Conservation (phyloP, 37 sponge, comb jelly and placozoan species). For the Beroe forskalii region DNA sequence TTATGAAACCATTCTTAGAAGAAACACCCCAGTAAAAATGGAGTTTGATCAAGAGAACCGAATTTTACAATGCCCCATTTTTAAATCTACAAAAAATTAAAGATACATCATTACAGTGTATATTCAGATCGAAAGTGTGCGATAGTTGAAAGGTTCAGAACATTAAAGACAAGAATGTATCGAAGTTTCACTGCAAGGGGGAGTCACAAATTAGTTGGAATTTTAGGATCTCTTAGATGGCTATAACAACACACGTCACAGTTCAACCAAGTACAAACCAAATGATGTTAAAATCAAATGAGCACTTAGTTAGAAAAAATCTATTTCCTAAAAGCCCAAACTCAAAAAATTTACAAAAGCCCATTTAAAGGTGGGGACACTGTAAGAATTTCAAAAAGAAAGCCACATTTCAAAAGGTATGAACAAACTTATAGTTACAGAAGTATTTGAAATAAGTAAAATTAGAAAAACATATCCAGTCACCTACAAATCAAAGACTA, state of each 20-base stretch:
- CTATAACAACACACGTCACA: no score
- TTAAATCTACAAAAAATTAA: not conserved
- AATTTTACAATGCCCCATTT: not conserved
- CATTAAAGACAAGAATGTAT: conserved; percentile 17
- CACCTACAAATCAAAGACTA: not conserved
- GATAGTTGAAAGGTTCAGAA: conserved; percentile 27
- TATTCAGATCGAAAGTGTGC: not conserved
- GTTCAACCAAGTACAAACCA: not conserved
- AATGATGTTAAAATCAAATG: conserved; percentile 2
- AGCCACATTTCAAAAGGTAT: conserved; percentile 42
- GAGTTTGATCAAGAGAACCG: not conserved
- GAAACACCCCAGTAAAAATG: not conserved
- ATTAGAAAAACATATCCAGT: not conserved
- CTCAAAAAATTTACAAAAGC: not conserved
- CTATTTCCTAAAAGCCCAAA: conserved; percentile 1
- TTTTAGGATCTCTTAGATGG: not conserved
- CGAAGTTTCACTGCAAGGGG: no score
- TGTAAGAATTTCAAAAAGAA: conserved; percentile 2
- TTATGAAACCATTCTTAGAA: conserved; percentile 10
- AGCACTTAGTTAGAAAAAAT: not conserved
- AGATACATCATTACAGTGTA: not conserved
- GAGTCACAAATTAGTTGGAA: not conserved
- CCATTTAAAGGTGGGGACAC: not conserved
- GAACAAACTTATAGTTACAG: not conserved
- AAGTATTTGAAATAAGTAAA: not conserved